Evolutionary conservation across 2,113 vertebrate genomes (phyloP).

Genomic region (Cranoglanis bouderius): DNA sequence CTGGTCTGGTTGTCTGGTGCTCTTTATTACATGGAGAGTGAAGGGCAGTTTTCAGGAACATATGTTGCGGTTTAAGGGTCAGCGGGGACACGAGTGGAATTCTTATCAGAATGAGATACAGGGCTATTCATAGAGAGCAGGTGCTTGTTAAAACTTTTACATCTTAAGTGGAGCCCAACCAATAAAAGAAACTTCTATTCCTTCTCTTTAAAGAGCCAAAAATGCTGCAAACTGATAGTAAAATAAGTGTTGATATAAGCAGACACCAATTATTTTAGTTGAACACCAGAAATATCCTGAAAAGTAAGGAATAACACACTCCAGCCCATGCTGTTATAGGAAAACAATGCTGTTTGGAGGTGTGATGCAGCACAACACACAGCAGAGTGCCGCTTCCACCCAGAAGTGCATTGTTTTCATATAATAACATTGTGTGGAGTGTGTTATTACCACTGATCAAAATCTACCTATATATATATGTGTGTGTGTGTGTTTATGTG

Average conservation of each 20-base stretch:
- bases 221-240: neutral
- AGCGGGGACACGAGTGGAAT: neutral
- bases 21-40: neutral
- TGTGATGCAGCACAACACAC: neutral
- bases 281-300: neutral
- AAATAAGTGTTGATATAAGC: neutral
- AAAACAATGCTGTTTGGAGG: neutral
- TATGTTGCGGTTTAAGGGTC: slow-evolving; percentile 26
- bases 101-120: slow-evolving; percentile 27
- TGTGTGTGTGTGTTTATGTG: too few relatives aligned
- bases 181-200: neutral
- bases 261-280: neutral
- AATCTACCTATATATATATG: too few relatives aligned
- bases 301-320: neutral
- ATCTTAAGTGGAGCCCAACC: neutral
- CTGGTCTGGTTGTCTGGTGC: neutral
- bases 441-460: neutral
- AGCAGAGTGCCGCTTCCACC: too few relatives aligned
- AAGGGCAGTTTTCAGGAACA: slow-evolving; percentile 21
- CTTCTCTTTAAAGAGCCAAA: neutral
- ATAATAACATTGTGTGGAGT: neutral
- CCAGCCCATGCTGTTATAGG: too few relatives aligned
- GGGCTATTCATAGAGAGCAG: slow-evolving; percentile 11
- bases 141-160: neutral
- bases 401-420: neutral